Evolutionary conservation across 2,797 vertebrate genomes (phyloP).

Genomic region (Onychomys torridus): DNA sequence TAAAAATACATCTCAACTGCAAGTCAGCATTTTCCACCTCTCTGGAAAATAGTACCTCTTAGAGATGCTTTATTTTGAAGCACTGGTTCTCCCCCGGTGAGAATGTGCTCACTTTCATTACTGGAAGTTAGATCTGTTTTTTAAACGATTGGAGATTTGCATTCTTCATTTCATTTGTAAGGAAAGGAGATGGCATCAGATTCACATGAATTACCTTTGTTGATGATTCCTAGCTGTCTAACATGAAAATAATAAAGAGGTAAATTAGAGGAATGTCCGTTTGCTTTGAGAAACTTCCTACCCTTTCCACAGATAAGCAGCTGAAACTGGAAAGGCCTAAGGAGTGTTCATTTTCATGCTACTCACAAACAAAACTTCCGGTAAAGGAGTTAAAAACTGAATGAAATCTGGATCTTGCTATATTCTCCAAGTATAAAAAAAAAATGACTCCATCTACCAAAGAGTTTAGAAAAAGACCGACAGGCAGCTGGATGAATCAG

Average conservation of each 20-base stretch:
- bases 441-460: not conserved
- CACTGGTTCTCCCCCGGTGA: not conserved
- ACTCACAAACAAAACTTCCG: not conserved
- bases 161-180: constrained; percentile 4
- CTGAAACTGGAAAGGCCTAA: not conserved
- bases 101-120: not conserved
- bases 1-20: constrained; percentile 52
- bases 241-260: not conserved
- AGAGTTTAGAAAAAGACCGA: not conserved
- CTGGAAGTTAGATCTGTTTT: not conserved
- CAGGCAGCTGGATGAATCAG: not conserved
- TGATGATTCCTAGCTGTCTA: not conserved
- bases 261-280: not conserved
- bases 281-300: not conserved
- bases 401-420: not conserved
- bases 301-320: constrained; percentile 5
- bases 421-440: not conserved
- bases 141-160: not conserved
- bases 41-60: constrained; percentile 9
- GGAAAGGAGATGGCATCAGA: not conserved
- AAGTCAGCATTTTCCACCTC: constrained; percentile 29
- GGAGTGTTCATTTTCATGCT: not conserved
- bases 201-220: constrained; percentile 5
- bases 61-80: not conserved
- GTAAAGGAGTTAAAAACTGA: constrained; percentile 14